Evolutionary conservation across 1,140 invertebrate genomes (phyloP).

Genomic region (Papilio polytes): DNA sequence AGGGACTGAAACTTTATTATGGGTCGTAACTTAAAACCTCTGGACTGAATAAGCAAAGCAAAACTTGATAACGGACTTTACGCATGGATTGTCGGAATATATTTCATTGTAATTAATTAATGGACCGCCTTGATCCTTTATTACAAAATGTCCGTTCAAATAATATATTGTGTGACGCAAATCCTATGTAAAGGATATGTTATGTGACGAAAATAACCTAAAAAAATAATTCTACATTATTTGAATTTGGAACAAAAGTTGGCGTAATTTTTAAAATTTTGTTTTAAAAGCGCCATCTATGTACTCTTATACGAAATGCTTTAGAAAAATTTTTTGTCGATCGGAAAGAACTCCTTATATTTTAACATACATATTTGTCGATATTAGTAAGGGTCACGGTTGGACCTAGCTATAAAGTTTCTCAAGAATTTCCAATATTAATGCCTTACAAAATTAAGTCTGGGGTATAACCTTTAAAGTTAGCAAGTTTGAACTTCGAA

Average conservation of each 20-base stretch:
- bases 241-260: no score
- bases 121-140: conserved; percentile 4
- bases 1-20: conserved; percentile 32
- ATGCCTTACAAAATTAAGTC: conserved; percentile 32
- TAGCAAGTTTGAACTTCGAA: conserved; percentile 23
- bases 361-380: background rate
- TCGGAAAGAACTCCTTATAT: background rate
- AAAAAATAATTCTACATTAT: background rate
- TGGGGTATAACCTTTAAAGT: conserved; percentile 7
- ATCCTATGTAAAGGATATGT: background rate
- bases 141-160: conserved; percentile 8
- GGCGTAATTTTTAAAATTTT: no score
- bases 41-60: conserved; percentile 36
- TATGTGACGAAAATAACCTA: background rate
- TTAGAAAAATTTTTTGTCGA: no score
- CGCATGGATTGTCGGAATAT: conserved; percentile 30
- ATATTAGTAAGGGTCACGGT: background rate
- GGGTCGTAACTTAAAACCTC: conserved; percentile 32
- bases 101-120: conserved; percentile 40
- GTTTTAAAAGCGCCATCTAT: no score
- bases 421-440: conserved; percentile 30
- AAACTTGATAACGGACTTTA: conserved; percentile 36
- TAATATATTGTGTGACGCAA: background rate
- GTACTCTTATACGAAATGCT: no score
- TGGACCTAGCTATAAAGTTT: background rate